Conservation (phyloP, 2,888 invertebrate genomes). For the Cataglyphis altisquamis region DNA sequence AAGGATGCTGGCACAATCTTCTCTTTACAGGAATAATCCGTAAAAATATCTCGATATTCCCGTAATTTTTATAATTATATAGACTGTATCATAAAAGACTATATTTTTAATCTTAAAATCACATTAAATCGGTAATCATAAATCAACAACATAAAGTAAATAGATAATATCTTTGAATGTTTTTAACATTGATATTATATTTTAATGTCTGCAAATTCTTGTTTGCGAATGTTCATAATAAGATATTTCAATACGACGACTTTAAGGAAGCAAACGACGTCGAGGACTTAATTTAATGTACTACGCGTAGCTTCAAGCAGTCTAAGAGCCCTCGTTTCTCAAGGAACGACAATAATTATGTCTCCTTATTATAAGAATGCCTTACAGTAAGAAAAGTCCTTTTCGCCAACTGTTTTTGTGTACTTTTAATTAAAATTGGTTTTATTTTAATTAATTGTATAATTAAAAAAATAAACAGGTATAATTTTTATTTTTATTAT, state of each 20-base stretch:
- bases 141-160: slow-evolving; percentile 16
- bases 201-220: neutral
- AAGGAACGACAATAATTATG: slow-evolving; percentile 76
- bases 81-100: neutral
- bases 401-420: slow-evolving; percentile 19
- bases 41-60: neutral
- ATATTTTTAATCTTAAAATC: neutral
- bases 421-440: slow-evolving; percentile 8
- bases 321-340: slow-evolving; percentile 64
- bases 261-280: slow-evolving; percentile 47
- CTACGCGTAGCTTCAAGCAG: slow-evolving; percentile 65
- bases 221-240: slow-evolving; percentile 22
- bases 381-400: slow-evolving; percentile 66
- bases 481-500: neutral
- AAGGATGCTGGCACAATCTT: slow-evolving; percentile 58
- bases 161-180: too few relatives aligned
- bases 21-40: slow-evolving; percentile 36
- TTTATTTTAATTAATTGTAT: neutral
- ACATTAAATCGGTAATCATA: slow-evolving; percentile 6
- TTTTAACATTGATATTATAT: slow-evolving; percentile 5
- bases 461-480: neutral
- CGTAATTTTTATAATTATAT: slow-evolving; percentile 19
- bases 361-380: slow-evolving; percentile 74
- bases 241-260: slow-evolving; percentile 45
- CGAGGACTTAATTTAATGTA: slow-evolving; percentile 70